Base-by-base conservation (phyloP, 2,797 vertebrate species). In the Eutrigla gurnardus region DNA sequence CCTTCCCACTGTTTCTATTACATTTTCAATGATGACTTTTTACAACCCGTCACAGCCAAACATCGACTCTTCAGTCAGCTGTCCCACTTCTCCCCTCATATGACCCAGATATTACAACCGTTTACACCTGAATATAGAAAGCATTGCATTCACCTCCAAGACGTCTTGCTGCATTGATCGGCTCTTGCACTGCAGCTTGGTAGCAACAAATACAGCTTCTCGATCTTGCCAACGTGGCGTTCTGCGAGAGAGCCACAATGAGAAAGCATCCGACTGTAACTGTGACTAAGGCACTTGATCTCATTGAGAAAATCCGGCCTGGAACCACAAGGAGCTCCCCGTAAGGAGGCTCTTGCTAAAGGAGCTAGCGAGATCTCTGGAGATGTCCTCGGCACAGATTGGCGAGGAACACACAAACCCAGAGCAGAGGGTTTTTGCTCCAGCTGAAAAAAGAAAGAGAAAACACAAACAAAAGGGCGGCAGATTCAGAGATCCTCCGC, bases 331-430 rank as follows among this genome's bases (percentile, higher is more conserved):
- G 11, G 46, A 55, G 46, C 64, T 70, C 33, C 33, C 17, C 43
- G 11, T 11, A 49, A 77, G 66, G 36, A 40, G 54, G 58, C 43
- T 83, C 50, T 58, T 71, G 33, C 65, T 61, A 43, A 71, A 70
- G 25, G 57, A 75, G 53, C 52, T 49, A 17, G 39, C 65, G 37
- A 53, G 58, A 43, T 77, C 84, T 70, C 59, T 35, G 32, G 67
- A 77, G 78, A 76, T 70, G 57, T 53, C 57, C 17, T 69, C 8
- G 9, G 37, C 62, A 25, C 55, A 67, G 53, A 63, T 49, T 82
- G 81, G 58, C 53, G 15, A 62, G 9, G 3, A 33, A 61, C 13
- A 39, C 6, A 14, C 33, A 42, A 40, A 74, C 59, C 43, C 25
- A 45, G 42, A 49, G 42, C 7, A 5, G 60, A 45, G 60, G 52